These are phyloP conservation scores for Drosophila subpulchrella DNA, from an alignment of 1,140 invertebrate species.

Conservation along the genomic window DNA sequence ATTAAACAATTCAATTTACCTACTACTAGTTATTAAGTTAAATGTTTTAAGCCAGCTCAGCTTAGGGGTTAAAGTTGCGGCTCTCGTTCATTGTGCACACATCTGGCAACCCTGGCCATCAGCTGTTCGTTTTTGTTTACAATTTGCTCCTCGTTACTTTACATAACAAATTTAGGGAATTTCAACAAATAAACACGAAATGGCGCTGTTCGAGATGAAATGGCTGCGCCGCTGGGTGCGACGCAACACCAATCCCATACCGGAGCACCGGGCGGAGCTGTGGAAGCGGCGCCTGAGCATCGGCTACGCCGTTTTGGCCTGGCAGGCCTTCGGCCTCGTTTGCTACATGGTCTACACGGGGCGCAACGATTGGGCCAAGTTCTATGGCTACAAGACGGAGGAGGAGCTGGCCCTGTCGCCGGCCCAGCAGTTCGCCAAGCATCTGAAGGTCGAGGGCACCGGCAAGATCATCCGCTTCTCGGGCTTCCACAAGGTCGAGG, in stretches of 20 bases:
- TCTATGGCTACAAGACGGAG: slow-evolving; percentile 87
- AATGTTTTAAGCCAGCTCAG: neutral
- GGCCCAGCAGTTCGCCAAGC: slow-evolving; percentile 78
- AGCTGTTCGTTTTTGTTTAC: slow-evolving; percentile 44
- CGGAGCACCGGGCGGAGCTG: slow-evolving; percentile 85
- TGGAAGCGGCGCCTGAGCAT: slow-evolving; percentile 87
- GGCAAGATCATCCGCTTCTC: slow-evolving; percentile 81
- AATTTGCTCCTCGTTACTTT: slow-evolving; percentile 31
- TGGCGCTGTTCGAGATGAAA: slow-evolving; percentile 80
- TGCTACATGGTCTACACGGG: slow-evolving; percentile 86
- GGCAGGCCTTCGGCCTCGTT: slow-evolving; percentile 88
- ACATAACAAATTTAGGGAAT: slow-evolving; percentile 20
- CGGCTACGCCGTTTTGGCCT: slow-evolving; percentile 87
- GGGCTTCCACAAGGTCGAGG: slow-evolving; percentile 72
- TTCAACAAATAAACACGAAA: slow-evolving; percentile 8
- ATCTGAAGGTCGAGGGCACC: slow-evolving; percentile 73
- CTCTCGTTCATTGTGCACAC: too few relatives aligned
- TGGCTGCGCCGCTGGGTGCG: slow-evolving; percentile 86
- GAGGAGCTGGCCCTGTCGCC: slow-evolving; percentile 86
- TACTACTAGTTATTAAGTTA: neutral
- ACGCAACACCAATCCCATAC: slow-evolving; percentile 87
- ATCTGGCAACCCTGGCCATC: slow-evolving; percentile 8
- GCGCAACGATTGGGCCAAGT: slow-evolving; percentile 87
- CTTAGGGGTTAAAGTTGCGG: neutral
- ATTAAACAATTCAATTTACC: too few relatives aligned